Conservation (phyloP, 2,888 invertebrate genomes). For the Tipula confusa region DNA sequence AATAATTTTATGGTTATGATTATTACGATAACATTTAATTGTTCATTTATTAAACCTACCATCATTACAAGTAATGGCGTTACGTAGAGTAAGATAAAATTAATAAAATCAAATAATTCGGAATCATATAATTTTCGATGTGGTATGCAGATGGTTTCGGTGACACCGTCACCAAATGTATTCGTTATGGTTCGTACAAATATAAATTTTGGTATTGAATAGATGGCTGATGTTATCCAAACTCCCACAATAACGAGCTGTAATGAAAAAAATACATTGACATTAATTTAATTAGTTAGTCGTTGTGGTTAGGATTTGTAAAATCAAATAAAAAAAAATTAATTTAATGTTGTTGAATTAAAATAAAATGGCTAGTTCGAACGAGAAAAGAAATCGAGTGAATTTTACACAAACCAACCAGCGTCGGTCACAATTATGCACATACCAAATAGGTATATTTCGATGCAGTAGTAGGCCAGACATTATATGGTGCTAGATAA, state of each 20-base stretch:
- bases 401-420: too few species aligned
- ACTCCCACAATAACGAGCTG: conserved; percentile 73
- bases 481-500: too few species aligned
- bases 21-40: background rate
- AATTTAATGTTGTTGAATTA: too few species aligned
- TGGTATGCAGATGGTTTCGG: conserved; percentile 62
- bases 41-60: conserved; percentile 51
- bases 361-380: too few species aligned
- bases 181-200: conserved; percentile 73
- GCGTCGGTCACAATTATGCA: too few species aligned
- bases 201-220: conserved; percentile 78
- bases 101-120: conserved; percentile 72
- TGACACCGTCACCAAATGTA: conserved; percentile 47
- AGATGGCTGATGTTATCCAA: conserved; percentile 77
- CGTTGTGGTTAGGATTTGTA: too few species aligned
- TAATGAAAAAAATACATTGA: conserved; percentile 39
- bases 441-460: too few species aligned
- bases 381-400: too few species aligned
- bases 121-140: conserved; percentile 74
- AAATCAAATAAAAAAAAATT: conserved; percentile 34
- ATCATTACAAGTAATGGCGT: conserved; percentile 77
- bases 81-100: conserved; percentile 76
- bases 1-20: background rate
- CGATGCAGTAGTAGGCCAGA: too few species aligned
- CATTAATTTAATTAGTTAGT: too few species aligned